Evolutionary conservation across 2,888 invertebrate genomes (phyloP), one percentile per base, ranked within the genome.

Genomic region (Anarsia innoxiella): DNA sequence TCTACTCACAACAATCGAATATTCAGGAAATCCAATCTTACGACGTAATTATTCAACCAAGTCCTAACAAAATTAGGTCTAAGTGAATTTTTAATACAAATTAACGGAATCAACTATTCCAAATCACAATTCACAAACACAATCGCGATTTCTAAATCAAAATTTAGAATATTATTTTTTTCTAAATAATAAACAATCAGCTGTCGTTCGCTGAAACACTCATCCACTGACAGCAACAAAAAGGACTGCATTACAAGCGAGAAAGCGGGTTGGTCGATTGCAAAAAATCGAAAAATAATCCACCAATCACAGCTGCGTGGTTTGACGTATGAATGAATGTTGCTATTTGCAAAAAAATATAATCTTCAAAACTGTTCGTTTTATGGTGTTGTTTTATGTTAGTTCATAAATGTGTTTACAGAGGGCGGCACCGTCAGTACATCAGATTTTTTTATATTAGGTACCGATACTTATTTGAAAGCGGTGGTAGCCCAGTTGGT

Each of bases 121-220:
- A 4, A 25, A 23, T 6, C 35, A 40, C 29, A 36, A 23, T 23
- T 2, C 34, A 41, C 46, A 50, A 38, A 34, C 45, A 56, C 56
- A 41, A 45, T 36, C 45, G 45, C 34, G 39, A 31, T 41, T n/a
- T 9, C 8, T 32, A 30, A 39, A 41, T 44, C 41, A 42, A 45
- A 31, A 32, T 26, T 34, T 43, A 41, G 16, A 34, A 13, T 28
- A 32, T 28, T 26, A 28, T 32, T 37, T 32, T 29, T 36, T n/a
- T 23, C 38, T 44, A 12, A 31, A 27, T 19, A 33, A 39, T 39
- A 36, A 39, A 39, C 36, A 37, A 33, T 30, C 42, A 42, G 39
- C 42, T 42, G 35, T 15, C 30, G n/a, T 19, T 5, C 14, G 19
- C 25, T 30, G 13, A 26, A 40, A 14, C 35, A 36, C 37, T 34